Evolutionary conservation across 2,888 invertebrate genomes (phyloP).

Genomic region (Odiellus spinosus): DNA sequence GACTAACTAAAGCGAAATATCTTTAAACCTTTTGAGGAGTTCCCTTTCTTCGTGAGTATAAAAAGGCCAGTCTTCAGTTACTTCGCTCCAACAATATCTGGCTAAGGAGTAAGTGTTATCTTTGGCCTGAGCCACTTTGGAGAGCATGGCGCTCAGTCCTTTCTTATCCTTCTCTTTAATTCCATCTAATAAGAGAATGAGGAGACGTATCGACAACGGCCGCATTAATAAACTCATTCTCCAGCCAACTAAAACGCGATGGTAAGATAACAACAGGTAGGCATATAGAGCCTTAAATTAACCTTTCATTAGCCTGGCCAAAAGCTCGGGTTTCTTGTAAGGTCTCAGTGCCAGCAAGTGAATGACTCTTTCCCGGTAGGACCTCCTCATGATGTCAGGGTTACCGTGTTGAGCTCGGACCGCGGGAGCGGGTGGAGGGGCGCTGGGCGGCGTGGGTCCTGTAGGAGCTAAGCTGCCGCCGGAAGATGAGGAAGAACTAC

Average conservation of each 20-base stretch:
- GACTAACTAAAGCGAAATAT: no score
- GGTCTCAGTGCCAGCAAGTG: constrained; percentile 83
- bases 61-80: constrained; percentile 77
- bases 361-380: constrained; percentile 63
- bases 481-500: no score
- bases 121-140: constrained; percentile 69
- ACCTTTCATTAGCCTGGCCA: constrained; percentile 61
- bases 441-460: no score
- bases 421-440: no score
- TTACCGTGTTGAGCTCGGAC: neutral
- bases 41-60: constrained; percentile 74
- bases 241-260: no score
- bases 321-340: constrained; percentile 79
- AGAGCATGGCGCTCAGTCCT: constrained; percentile 56
- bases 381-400: constrained; percentile 1
- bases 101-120: constrained; percentile 80
- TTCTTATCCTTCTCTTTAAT: constrained; percentile 64
- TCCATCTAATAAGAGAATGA: constrained; percentile 55
- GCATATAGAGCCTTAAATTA: no score
- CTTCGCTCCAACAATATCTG: constrained; percentile 78
- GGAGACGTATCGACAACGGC: no score
- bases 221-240: no score
- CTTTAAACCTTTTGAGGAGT: constrained; percentile 56
- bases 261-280: no score
- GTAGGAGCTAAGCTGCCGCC: no score